Evolutionary conservation across 2,797 vertebrate genomes (phyloP).

Genomic region (Hydrolagus colliei): DNA sequence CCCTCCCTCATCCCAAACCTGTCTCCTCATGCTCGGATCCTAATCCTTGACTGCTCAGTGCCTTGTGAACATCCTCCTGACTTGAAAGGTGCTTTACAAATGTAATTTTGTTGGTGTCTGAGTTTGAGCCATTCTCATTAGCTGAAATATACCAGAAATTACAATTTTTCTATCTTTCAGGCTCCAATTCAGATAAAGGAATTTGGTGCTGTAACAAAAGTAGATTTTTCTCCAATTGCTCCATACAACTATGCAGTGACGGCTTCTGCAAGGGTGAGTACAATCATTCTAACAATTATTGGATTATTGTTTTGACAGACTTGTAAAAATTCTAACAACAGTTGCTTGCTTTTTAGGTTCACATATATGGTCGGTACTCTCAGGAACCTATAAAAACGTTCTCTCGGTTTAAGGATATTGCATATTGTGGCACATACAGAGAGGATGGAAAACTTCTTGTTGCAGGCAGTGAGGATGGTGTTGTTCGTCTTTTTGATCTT

Average conservation of each 20-base stretch:
- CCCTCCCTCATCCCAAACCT: too few relatives aligned
- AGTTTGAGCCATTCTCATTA: too few relatives aligned
- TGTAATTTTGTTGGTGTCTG: too few relatives aligned
- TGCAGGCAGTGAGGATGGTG: slow-evolving; percentile 78
- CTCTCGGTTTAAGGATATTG: slow-evolving; percentile 79
- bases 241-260: slow-evolving; percentile 88
- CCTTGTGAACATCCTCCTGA: too few relatives aligned
- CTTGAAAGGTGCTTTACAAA: too few relatives aligned
- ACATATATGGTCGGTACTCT: slow-evolving; percentile 83
- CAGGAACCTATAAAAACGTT: slow-evolving; percentile 84
- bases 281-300: not conserved
- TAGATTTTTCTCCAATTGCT: slow-evolving; percentile 74
- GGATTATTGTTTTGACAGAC: not conserved
- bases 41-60: too few relatives aligned
- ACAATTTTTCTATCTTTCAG: slow-evolving; percentile 42
- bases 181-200: slow-evolving; percentile 89
- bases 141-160: not conserved
- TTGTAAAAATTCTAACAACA: not conserved
- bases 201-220: slow-evolving; percentile 79
- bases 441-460: slow-evolving; percentile 79
- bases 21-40: too few relatives aligned
- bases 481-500: slow-evolving; percentile 76
- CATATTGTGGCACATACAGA: slow-evolving; percentile 78
- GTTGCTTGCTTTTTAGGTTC: slow-evolving; percentile 60
- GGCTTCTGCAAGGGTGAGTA: slow-evolving; percentile 82